Evolutionary conservation across 2,888 invertebrate genomes (phyloP).

Genomic region (Rotaria magnacalcarata): DNA sequence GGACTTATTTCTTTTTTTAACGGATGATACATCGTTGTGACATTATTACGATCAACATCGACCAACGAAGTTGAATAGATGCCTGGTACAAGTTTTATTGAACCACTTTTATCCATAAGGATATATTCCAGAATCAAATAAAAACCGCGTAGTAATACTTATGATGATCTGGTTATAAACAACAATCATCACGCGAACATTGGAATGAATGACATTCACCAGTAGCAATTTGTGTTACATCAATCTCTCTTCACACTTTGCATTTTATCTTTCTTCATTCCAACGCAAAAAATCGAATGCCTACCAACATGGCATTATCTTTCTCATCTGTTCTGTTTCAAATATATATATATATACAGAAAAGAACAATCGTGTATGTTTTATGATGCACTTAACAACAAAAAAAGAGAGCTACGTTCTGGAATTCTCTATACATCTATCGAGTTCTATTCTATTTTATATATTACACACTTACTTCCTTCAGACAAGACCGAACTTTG

Average conservation of each 20-base stretch:
- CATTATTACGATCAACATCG: not conserved
- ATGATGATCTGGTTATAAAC: not conserved
- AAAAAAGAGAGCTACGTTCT: not conserved
- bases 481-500: constrained; percentile 29
- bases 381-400: not conserved
- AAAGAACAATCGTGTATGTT: not conserved
- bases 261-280: not conserved
- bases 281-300: not conserved
- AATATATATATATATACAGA: not conserved
- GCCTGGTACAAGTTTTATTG: not conserved
- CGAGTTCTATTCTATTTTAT: not conserved
- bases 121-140: not conserved
- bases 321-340: not conserved
- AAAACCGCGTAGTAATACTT: not conserved
- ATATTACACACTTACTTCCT: not conserved
- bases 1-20: not conserved
- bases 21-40: constrained; percentile 6
- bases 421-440: not conserved
- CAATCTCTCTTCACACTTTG: not conserved
- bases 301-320: not conserved
- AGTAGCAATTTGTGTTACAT: not conserved
- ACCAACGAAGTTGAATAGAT: constrained; percentile 23
- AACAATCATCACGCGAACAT: not conserved
- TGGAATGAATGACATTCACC: constrained; percentile 23
- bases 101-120: not conserved